Percentiles rank a stretch among this genome's conserved stretches.
phyloP scores from a whole-genome alignment of 2,113 vertebrate species.

The Rhinoderma darwinii region DNA sequence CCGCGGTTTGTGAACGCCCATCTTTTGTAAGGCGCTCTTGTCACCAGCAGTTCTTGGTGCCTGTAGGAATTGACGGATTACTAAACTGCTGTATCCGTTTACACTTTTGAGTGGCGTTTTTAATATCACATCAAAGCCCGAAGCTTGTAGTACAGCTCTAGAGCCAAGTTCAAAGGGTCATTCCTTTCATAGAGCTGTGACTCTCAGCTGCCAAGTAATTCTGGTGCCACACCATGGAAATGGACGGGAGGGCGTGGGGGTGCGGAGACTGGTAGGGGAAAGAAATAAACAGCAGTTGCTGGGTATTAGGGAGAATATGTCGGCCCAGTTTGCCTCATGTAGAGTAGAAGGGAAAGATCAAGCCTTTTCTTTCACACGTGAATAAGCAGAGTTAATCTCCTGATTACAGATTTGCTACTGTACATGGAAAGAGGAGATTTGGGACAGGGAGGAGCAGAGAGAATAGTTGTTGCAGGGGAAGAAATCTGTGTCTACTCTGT shows the following conservation, averaged over 20 bases:
- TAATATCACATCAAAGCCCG: conserved; percentile 50
- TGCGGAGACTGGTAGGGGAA: background rate
- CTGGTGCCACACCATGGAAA: conserved; percentile 61
- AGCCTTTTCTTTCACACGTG: conserved; percentile 80
- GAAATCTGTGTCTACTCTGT: conserved; percentile 61
- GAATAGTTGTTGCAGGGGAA: conserved; percentile 8
- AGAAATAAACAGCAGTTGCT: conserved; percentile 64
- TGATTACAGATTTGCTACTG: conserved; percentile 73
- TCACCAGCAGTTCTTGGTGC: background rate
- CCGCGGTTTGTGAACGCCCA: background rate
- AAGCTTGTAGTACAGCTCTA: conserved; percentile 45
- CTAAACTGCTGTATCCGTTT: conserved; percentile 42
- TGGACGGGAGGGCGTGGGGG: background rate
- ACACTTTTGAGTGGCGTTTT: conserved; percentile 51
- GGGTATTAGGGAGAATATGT: conserved; percentile 67
- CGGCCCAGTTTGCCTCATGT: conserved; percentile 69
- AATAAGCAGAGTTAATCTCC: conserved; percentile 77
- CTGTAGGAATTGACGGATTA: conserved; percentile 35
- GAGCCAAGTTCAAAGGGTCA: conserved; percentile 63
- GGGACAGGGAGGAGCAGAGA: background rate
- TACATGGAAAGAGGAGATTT: conserved; percentile 59
- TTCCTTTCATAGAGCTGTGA: conserved; percentile 57
- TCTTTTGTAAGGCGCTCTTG: conserved; percentile 7
- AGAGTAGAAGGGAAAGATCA: conserved; percentile 72
- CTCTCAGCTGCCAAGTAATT: conserved; percentile 64